Evolutionary conservation across 2,888 invertebrate genomes (phyloP), one percentile per base, ranked within the genome.

Genomic region (Tiliacea citrago): DNA sequence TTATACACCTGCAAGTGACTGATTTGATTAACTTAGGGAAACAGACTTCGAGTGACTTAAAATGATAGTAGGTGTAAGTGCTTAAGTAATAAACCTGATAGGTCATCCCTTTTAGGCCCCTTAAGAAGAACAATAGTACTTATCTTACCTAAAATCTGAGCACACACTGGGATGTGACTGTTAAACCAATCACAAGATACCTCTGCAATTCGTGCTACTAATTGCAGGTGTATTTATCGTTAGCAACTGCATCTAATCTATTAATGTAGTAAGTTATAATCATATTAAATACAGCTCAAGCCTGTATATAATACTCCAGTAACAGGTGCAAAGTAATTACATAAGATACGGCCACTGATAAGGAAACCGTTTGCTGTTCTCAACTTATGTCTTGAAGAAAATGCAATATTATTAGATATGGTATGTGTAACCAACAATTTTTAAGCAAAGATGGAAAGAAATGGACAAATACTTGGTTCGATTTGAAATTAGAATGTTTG

Each of bases 261-360:
- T 24, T 72, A 24, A 60, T 12, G 8, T 18, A n/a, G 7, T 53
- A 68, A 21, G 53, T 77, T 51, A 18, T 9, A 53, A n/a, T n/a
- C n/a, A n/a, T 2, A 24, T 67, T 45, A 68, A 68, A 79, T 60
- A 35, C 65, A 66, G 42, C 57, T 62, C 29, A 55, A 8, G 39
- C 35, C 5, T 35, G 35, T 6, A 1, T 24, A 29, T 51, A 68
- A 68, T 58, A 62, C 47, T 65, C 39, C 70, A 42, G 57, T 49
- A 39, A 45, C 69, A 76, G 61, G 61, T 67, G 55, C 39, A 5
- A 24, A 3, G 13, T 53, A 57, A 66, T 65, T 63, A 51, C 18
- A 10, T 68, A 35, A 70, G 63, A 71, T 66, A 77, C 29, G 49
- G 51, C 35, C 29, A 75, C 82, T 61, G 68, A 66, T 57, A 61